Percentiles rank a stretch among this genome's conserved stretches.
phyloP scores from a whole-genome alignment of 2,888 invertebrate genomes.

The Venustoraphidia nigricollis region DNA sequence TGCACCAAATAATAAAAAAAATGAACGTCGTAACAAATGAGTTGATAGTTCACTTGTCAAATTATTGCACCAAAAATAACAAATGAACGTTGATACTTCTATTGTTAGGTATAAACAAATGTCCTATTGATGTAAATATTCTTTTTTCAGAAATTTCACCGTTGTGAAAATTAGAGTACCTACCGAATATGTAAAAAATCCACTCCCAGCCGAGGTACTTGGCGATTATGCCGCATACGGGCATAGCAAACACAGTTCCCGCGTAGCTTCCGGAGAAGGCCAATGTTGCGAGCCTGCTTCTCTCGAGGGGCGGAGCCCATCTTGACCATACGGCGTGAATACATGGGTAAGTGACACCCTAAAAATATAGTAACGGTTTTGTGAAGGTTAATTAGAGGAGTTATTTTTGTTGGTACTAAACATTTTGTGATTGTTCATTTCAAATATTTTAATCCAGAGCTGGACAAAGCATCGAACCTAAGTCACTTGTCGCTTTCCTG shows the following conservation, averaged over 20 bases:
- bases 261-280: conserved; percentile 77
- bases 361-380: conserved; percentile 4
- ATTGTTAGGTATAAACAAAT: too few relatives aligned
- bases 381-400: too few relatives aligned
- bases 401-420: too few relatives aligned
- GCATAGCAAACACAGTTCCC: conserved; percentile 73
- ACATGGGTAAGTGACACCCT: conserved; percentile 65
- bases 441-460: not conserved
- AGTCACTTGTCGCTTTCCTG: too few relatives aligned
- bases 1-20: too few relatives aligned
- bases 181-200: conserved; percentile 67
- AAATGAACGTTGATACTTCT: too few relatives aligned
- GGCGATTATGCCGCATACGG: conserved; percentile 57
- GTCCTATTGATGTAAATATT: too few relatives aligned
- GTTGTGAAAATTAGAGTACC: conserved; percentile 26
- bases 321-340: conserved; percentile 73
- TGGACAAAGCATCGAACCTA: too few relatives aligned
- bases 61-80: too few relatives aligned
- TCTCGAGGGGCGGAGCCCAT: conserved; percentile 68
- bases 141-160: too few relatives aligned
- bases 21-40: too few relatives aligned
- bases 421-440: not conserved
- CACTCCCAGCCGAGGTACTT: conserved; percentile 62
- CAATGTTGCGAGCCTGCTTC: conserved; percentile 63
- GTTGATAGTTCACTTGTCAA: too few relatives aligned